A percentile compares a stretch with the other conserved stretches of the same genome.
These are phyloP conservation scores for Cygnus buccinator DNA, from an alignment of 2,113 vertebrate species.

Conservation along the genomic window DNA sequence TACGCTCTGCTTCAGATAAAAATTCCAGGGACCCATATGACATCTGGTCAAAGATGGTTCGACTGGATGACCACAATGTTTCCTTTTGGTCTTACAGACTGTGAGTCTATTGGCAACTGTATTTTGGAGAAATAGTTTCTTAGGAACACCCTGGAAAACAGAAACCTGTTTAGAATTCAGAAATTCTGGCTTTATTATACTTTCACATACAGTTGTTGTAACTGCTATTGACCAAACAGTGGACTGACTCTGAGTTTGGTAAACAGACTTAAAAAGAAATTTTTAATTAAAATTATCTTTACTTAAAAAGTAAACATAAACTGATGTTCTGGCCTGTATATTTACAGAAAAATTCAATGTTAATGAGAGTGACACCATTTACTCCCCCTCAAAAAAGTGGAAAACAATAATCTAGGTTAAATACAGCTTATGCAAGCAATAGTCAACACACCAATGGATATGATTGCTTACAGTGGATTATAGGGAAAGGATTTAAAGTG, in stretches of 20 bases:
- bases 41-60: not conserved
- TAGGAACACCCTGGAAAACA: not conserved
- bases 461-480: constrained; percentile 13
- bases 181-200: not conserved
- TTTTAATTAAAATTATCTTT: not conserved
- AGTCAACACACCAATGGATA: not conserved
- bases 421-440: not conserved
- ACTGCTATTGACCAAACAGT: not conserved
- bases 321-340: not conserved
- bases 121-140: not conserved
- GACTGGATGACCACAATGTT: not conserved
- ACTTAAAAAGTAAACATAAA: not conserved
- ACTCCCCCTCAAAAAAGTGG: not conserved
- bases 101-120: not conserved
- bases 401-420: constrained; percentile 17
- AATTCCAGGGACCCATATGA: not conserved
- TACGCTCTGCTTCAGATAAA: not conserved
- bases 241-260: not conserved
- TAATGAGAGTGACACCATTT: not conserved
- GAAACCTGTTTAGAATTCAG: not conserved
- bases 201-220: not conserved
- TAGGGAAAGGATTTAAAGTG: not conserved
- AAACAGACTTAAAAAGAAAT: not conserved
- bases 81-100: not conserved
- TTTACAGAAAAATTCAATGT: not conserved